Conservation (phyloP, 2,888 invertebrate genomes). For the Cinara cedri region DNA sequence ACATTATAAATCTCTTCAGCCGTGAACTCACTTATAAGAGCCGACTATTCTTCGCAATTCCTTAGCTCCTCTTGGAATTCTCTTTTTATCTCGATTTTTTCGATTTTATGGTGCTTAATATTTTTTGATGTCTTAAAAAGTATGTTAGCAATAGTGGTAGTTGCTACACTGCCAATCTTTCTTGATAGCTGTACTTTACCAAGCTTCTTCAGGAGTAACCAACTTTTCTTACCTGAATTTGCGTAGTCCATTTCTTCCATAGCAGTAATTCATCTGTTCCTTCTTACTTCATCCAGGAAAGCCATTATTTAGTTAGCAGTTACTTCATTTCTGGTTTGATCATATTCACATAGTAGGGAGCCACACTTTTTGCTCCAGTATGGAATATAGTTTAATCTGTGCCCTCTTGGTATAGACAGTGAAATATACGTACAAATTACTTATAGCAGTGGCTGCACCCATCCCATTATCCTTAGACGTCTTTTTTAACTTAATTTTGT, state of each 20-base stretch:
- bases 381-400: background rate
- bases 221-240: background rate
- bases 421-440: too few relatives aligned
- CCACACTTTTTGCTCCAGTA: background rate
- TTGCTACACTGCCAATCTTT: background rate
- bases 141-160: conserved; percentile 5
- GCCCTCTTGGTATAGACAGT: conserved; percentile 11
- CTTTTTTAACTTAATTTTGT: too few relatives aligned
- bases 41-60: background rate
- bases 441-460: too few relatives aligned
- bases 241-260: background rate
- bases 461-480: too few relatives aligned
- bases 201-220: background rate
- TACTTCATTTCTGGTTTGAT: conserved; percentile 26
- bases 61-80: conserved; percentile 15
- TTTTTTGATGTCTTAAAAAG: conserved; percentile 16
- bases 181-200: background rate
- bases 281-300: conserved; percentile 27
- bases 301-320: background rate
- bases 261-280: conserved; percentile 15
- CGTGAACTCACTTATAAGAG: conserved; percentile 5
- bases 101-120: background rate
- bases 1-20: conserved; percentile 2
- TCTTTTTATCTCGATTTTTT: background rate
- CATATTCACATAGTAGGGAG: conserved; percentile 19